phyloP scores from a whole-genome alignment of 2,888 invertebrate genomes.

The Harpagoxenus sublaevis region DNA sequence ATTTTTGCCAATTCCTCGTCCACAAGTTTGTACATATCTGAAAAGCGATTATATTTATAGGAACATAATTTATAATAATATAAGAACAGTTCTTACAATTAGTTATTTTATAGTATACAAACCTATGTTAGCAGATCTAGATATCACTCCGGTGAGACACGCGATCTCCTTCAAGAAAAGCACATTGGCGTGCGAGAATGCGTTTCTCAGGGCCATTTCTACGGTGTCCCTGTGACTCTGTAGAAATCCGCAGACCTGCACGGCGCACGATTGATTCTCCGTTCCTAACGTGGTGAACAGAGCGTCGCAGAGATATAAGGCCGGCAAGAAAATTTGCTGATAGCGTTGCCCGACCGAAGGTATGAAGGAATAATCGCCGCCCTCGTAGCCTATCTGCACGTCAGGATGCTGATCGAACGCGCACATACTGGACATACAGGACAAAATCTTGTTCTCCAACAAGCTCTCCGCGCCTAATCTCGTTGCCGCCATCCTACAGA shows the following conservation, averaged over 20 bases:
- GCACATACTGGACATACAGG: slow-evolving; percentile 90
- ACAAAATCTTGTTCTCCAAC: slow-evolving; percentile 88
- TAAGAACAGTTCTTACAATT: background rate
- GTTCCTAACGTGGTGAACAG: slow-evolving; percentile 94
- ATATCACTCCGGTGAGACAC: slow-evolving; percentile 91
- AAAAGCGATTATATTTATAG: slow-evolving; percentile 38
- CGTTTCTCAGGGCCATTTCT: slow-evolving; percentile 92
- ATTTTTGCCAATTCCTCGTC: slow-evolving; percentile 80
- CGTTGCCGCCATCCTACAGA: slow-evolving; percentile 90
- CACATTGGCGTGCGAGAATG: slow-evolving; percentile 89
- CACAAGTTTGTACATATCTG: slow-evolving; percentile 84
- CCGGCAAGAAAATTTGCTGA: slow-evolving; percentile 94
- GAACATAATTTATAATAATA: background rate
- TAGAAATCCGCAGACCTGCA: slow-evolving; percentile 93
- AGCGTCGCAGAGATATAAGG: slow-evolving; percentile 93
- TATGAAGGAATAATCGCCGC: slow-evolving; percentile 86
- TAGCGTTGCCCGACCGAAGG: slow-evolving; percentile 91
- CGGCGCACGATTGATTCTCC: slow-evolving; percentile 93
- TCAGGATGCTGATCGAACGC: slow-evolving; percentile 93
- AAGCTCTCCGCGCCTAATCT: slow-evolving; percentile 90
- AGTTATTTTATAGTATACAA: slow-evolving; percentile 45
- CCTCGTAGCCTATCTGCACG: slow-evolving; percentile 84
- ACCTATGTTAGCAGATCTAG: slow-evolving; percentile 89
- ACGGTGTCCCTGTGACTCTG: slow-evolving; percentile 94
- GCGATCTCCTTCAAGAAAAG: slow-evolving; percentile 92